Evolutionary conservation across 1,140 invertebrate genomes (phyloP), one percentile per base, ranked within the genome.

Genomic region (Drosophila pruinosa): DNA sequence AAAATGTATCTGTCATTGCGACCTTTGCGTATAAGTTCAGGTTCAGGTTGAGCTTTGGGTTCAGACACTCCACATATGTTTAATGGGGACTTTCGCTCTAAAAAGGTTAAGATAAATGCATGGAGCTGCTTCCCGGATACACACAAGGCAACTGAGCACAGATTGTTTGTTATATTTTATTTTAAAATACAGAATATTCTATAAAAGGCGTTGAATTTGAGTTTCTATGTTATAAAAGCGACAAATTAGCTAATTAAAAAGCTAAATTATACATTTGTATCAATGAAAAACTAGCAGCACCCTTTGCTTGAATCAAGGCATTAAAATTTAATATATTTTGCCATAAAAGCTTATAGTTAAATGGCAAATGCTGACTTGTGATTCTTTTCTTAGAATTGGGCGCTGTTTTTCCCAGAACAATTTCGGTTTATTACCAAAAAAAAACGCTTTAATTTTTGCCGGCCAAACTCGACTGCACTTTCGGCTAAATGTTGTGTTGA

Each of bases 401-500:
- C 39, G 28, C 24, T 38, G 8, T 21, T 31, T 63, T 70, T 70
- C 59, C 50, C 34, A 64, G 67, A 70, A 70, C 59, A 54, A 70
- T 64, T 70, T 56, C 5, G 15, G 8, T 63, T 63, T 63, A 54
- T 70, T 36, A 22, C 47, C 22, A 47, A 52, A 38, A 21, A 15
- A 24, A 48, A 45, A 34, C 38, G 28, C 63, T 67, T 67, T 47
- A 50, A 15, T 58, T 67, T 63, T 67, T 15, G 54, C 39, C 38
- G 38, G 31, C 67, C 47, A 58, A 19, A 41, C 39, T 38, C 28
- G 52, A 75, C 48, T 72, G 69, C 63, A 68, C 24, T 53, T 64
- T 57, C 19, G 52, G 62, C 68, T 75, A 85, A 83, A 79, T 73
- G 72, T 72, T 65, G 53, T 68, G 75, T 83, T 83, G 72, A 83